Conservation (phyloP, 2,888 invertebrate species). For the Caenorhabditis wallacei region DNA sequence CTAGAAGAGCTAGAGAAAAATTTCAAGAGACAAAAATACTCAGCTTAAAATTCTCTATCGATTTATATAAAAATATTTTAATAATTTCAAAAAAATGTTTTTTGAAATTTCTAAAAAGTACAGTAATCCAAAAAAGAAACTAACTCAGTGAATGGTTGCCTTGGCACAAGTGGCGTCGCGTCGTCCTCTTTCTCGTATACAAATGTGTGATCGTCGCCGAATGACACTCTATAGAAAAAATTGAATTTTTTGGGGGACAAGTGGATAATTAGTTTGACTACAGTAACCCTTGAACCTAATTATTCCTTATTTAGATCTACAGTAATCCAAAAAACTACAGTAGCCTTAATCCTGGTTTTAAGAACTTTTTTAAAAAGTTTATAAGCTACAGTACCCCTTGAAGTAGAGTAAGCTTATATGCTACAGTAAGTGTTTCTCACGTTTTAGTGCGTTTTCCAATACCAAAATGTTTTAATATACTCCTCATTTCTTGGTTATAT, state of each 20-base stretch:
- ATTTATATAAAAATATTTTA: too few species aligned
- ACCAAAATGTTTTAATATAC: constrained; percentile 57
- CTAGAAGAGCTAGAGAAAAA: too few species aligned
- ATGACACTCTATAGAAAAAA: constrained; percentile 53
- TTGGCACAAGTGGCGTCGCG: constrained; percentile 57
- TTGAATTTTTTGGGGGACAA: too few species aligned
- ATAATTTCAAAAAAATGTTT: too few species aligned
- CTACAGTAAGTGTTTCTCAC: constrained; percentile 44
- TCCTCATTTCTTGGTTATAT: constrained; percentile 30
- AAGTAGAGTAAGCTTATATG: too few species aligned
- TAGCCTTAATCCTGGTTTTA: not conserved
- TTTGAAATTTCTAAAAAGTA: too few species aligned
- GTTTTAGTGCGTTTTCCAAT: constrained; percentile 43
- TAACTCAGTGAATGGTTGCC: constrained; percentile 65
- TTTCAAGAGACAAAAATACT: too few species aligned
- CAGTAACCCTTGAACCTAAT: too few species aligned
- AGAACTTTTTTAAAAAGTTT: not conserved
- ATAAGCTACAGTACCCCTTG: not conserved
- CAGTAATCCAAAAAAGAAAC: constrained; percentile 33
- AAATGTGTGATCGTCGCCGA: constrained; percentile 68
- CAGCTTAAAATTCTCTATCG: too few species aligned
- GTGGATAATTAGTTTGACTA: not conserved
- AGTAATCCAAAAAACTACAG: not conserved
- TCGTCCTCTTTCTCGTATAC: constrained; percentile 69
- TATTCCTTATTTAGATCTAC: not conserved